phyloP scores from a whole-genome alignment of 64 coral and sea anemone genomes.

The Actinia tenebrosa region DNA sequence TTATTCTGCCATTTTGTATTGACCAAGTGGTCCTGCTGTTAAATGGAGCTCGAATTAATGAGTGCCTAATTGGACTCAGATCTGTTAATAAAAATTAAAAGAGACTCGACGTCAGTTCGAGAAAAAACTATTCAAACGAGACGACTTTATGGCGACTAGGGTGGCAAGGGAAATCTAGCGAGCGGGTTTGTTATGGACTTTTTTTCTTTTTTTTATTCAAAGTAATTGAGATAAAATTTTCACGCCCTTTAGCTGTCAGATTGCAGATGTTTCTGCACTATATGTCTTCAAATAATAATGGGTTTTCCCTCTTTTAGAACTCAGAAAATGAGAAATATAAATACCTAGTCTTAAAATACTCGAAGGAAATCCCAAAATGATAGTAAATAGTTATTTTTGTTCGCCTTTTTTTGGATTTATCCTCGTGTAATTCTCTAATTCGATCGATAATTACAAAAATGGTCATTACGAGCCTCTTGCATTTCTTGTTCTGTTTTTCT shows the following conservation, averaged over 20 bases:
- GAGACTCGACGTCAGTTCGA: neutral
- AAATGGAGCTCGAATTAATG: neutral
- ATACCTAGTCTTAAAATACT: neutral
- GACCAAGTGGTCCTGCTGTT: neutral
- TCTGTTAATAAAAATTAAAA: conserved; percentile 2
- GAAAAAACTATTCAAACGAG: neutral
- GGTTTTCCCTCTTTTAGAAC: neutral
- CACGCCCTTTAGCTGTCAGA: neutral
- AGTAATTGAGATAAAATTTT: neutral
- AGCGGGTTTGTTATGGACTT: neutral
- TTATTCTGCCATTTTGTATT: neutral
- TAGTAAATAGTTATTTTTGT: neutral
- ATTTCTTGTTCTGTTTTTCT: neutral
- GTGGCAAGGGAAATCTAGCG: neutral
- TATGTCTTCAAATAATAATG: neutral
- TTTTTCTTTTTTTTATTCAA: neutral
- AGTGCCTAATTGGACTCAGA: neutral
- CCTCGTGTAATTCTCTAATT: neutral
- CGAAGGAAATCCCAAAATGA: neutral
- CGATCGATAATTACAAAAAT: neutral
- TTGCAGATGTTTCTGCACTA: neutral
- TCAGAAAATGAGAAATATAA: neutral
- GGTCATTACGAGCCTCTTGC: neutral
- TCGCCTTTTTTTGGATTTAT: neutral
- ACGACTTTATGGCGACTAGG: neutral